These are phyloP conservation scores for Lacerta viridis DNA, from an alignment of 2,797 vertebrate species.

Conservation along the genomic window DNA sequence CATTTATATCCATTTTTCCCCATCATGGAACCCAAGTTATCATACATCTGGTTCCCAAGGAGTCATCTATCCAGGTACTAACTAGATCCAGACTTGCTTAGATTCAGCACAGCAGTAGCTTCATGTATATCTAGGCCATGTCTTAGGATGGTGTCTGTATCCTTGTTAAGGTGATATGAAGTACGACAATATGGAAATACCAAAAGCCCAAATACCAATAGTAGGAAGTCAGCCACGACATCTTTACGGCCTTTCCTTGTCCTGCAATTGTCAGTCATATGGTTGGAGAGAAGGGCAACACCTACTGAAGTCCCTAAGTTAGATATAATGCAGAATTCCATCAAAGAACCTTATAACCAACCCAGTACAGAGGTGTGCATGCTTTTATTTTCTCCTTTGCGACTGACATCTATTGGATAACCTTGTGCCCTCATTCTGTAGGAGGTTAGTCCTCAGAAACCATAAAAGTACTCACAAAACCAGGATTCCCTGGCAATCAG, in stretches of 20 bases:
- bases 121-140: not conserved
- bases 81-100: not conserved
- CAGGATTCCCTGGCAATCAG: constrained; percentile 59
- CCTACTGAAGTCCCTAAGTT: not conserved
- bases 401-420: constrained; percentile 34
- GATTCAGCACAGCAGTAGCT: too few species aligned
- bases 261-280: not conserved
- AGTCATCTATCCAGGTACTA: not conserved
- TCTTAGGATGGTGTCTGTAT: not conserved
- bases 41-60: not conserved
- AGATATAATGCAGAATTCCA: not conserved
- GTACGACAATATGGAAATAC: not conserved
- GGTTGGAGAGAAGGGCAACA: not conserved
- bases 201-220: not conserved
- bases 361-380: not conserved
- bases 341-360: not conserved
- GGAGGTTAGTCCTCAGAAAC: constrained; percentile 51
- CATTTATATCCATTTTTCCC: too few species aligned
- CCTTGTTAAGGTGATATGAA: not conserved
- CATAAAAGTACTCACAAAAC: constrained; percentile 55
- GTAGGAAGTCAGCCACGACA: not conserved
- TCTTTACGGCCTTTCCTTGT: not conserved
- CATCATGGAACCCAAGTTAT: too few species aligned
- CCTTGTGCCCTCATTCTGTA: constrained; percentile 51
- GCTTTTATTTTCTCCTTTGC: constrained; percentile 22